These are phyloP conservation scores for Python bivittatus DNA, from an alignment of 2,113 vertebrate genomes.

Conservation along the genomic window DNA sequence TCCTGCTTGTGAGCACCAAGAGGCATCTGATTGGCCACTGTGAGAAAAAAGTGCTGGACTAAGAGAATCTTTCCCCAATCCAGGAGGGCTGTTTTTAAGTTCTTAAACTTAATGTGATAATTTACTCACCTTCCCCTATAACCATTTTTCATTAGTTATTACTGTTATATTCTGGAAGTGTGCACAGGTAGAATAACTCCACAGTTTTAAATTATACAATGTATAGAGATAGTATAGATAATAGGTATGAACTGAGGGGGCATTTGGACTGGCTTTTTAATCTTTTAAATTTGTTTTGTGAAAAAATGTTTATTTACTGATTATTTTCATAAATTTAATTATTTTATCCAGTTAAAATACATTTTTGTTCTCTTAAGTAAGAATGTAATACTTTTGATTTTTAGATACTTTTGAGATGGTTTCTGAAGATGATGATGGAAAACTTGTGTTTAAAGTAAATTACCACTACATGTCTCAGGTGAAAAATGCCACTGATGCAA, in stretches of 20 bases:
- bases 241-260: background rate
- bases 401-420: constrained; percentile 99
- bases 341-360: background rate
- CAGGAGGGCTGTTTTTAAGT: background rate
- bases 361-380: background rate
- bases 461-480: constrained; percentile 99
- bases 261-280: background rate
- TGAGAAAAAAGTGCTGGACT: background rate
- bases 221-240: constrained; percentile 16
- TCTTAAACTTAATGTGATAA: constrained; percentile 17
- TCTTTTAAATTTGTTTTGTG: background rate
- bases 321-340: background rate
- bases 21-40: background rate
- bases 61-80: background rate
- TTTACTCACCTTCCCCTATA: background rate
- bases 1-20: background rate
- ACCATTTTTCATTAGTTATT: background rate
- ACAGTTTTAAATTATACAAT: background rate
- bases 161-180: background rate
- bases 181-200: background rate
- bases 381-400: constrained; percentile 1
- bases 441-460: constrained; percentile 96
- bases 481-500: constrained; percentile 94
- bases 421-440: constrained; percentile 96
- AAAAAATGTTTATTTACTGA: background rate